phyloP scores from a whole-genome alignment of 1,140 invertebrate genomes.

The Sipha flava region DNA sequence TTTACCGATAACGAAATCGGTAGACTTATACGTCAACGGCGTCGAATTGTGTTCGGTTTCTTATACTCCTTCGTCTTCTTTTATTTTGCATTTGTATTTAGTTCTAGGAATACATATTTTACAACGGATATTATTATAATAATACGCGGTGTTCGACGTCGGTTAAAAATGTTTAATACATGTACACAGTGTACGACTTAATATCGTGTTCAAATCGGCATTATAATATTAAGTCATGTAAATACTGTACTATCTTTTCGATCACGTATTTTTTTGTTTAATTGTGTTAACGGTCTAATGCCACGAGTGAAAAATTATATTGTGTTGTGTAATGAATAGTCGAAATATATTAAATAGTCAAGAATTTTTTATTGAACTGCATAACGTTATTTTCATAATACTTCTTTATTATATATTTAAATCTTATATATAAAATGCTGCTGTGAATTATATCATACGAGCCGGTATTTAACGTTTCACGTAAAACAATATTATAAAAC shows the following conservation, averaged over 20 bases:
- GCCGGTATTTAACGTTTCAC: no score
- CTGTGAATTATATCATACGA: no score
- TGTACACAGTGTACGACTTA: background rate
- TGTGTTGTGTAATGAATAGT: background rate
- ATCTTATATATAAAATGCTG: no score
- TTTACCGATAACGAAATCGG: no score
- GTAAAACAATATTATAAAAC: no score
- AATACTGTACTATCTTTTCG: background rate
- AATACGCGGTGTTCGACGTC: no score
- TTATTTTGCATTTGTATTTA: background rate
- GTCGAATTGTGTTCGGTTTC: background rate
- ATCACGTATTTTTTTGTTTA: background rate
- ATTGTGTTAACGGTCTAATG: background rate
- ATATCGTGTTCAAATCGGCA: background rate
- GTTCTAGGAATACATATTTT: background rate
- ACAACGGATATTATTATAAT: background rate
- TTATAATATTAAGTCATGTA: background rate
- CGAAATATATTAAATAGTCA: conserved; percentile 2
- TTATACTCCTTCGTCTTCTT: background rate
- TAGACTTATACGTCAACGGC: background rate
- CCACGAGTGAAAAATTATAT: background rate
- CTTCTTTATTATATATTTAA: no score
- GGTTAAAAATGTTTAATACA: no score
- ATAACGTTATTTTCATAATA: background rate
- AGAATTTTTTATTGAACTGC: background rate